Percentiles rank a stretch among this genome's conserved stretches.
These are phyloP conservation scores for Halcyon malimbica DNA, from an alignment of 2,113 vertebrate genomes.

Conservation along the genomic window DNA sequence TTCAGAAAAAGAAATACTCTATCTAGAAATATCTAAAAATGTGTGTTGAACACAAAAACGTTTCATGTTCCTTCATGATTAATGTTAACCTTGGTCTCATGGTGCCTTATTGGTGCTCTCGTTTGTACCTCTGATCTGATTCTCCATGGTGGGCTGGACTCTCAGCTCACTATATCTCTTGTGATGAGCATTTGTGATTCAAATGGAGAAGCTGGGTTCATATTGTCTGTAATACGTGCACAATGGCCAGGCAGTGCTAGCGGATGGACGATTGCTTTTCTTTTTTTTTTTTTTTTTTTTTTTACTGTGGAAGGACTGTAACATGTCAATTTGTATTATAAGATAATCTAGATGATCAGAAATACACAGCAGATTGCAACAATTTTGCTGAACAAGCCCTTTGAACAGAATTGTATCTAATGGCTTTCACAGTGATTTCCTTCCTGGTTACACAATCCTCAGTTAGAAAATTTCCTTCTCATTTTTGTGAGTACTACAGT, in stretches of 20 bases:
- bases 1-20: background rate
- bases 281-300: too few relatives aligned
- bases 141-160: background rate
- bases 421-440: background rate
- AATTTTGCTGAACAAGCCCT: background rate
- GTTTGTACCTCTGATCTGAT: background rate
- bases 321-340: background rate
- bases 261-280: background rate
- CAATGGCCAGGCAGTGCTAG: background rate
- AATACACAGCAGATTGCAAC: background rate
- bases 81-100: background rate
- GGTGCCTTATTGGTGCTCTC: background rate
- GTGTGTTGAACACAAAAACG: background rate
- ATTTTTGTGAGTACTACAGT: background rate
- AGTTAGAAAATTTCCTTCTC: background rate
- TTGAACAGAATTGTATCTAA: background rate
- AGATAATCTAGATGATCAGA: background rate
- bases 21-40: background rate
- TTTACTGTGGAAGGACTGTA: background rate
- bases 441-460: background rate
- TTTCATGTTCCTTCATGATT: background rate
- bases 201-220: background rate
- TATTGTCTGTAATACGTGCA: background rate
- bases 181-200: background rate
- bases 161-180: background rate